Percentiles rank a stretch among this genome's conserved stretches.
Evolutionary conservation across 2,888 invertebrate genomes (phyloP).

Genomic region (Hypsopygia costalis): DNA sequence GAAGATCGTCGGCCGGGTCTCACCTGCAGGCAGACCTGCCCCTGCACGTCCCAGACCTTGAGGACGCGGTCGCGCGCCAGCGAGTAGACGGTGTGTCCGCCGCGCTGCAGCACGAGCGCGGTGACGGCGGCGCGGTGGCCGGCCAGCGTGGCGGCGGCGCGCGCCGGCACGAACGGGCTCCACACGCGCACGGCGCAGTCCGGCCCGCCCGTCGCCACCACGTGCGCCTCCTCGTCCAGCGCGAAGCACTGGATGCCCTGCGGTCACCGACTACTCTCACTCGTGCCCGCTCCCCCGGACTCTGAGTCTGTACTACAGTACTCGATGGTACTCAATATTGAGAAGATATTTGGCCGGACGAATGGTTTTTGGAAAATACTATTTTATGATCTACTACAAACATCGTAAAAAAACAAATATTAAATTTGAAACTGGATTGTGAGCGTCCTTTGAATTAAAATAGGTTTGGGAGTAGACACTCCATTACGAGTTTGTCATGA

Average conservation of each 20-base stretch:
- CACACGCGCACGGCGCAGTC: slow-evolving; percentile 88
- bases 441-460: too few species aligned
- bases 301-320: too few species aligned
- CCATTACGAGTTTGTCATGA: too few species aligned
- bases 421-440: too few species aligned
- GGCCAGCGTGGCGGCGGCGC: slow-evolving; percentile 80
- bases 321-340: too few species aligned
- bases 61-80: slow-evolving; percentile 85
- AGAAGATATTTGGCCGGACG: too few species aligned
- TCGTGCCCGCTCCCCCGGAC: too few species aligned
- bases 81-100: slow-evolving; percentile 84
- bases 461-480: too few species aligned
- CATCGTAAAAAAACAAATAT: too few species aligned
- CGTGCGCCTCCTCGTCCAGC: slow-evolving; percentile 79
- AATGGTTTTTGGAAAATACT: too few species aligned
- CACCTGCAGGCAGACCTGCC: slow-evolving; percentile 84
- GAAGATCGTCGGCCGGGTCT: slow-evolving; percentile 5
- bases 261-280: background rate
- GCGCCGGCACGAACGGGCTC: slow-evolving; percentile 88
- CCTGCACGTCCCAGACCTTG: slow-evolving; percentile 88
- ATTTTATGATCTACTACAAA: too few species aligned
- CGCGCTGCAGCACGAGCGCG: slow-evolving; percentile 83
- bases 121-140: slow-evolving; percentile 87
- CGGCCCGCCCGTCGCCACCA: slow-evolving; percentile 86
- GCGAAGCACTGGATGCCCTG: slow-evolving; percentile 84